Conservation (phyloP, 1,140 invertebrate species). For the Drosophila punjabiensis region DNA sequence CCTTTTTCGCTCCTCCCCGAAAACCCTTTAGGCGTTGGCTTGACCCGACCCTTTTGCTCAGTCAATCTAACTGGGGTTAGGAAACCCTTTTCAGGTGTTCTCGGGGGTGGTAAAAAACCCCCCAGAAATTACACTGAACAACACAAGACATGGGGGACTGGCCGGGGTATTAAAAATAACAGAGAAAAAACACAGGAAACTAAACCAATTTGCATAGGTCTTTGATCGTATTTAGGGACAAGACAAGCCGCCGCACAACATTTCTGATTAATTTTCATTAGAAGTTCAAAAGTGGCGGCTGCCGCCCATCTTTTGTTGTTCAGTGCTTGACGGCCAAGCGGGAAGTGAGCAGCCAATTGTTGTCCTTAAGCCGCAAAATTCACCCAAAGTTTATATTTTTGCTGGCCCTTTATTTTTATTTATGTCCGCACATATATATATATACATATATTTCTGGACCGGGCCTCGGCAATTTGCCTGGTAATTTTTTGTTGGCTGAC, state of each 20-base stretch:
- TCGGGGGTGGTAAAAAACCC: constrained; percentile 34
- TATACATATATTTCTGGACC: constrained; percentile 24
- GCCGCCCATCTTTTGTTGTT: constrained; percentile 37
- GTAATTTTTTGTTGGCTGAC: constrained; percentile 40
- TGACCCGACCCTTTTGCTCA: constrained; percentile 74
- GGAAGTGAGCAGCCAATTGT: constrained; percentile 60
- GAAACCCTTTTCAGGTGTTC: constrained; percentile 57
- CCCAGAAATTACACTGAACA: constrained; percentile 60
- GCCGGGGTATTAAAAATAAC: not conserved
- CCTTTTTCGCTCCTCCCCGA: not conserved
- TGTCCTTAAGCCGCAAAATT: constrained; percentile 77
- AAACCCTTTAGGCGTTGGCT: constrained; percentile 14
- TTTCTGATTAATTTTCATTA: constrained; percentile 52
- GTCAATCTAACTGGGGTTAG: constrained; percentile 66
- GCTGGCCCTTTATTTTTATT: constrained; percentile 57
- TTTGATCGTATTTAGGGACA: constrained; percentile 41
- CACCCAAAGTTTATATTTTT: constrained; percentile 77
- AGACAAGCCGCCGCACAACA: constrained; percentile 30
- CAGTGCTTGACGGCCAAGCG: constrained; percentile 38
- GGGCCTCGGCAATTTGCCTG: constrained; percentile 65
- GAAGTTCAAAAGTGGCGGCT: constrained; percentile 42
- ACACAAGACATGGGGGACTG: constrained; percentile 9
- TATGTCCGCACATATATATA: constrained; percentile 37
- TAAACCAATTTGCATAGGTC: constrained; percentile 44
- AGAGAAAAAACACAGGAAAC: constrained; percentile 2